Conservation (phyloP, 1,140 invertebrate genomes). For the Drosophila truncata region DNA sequence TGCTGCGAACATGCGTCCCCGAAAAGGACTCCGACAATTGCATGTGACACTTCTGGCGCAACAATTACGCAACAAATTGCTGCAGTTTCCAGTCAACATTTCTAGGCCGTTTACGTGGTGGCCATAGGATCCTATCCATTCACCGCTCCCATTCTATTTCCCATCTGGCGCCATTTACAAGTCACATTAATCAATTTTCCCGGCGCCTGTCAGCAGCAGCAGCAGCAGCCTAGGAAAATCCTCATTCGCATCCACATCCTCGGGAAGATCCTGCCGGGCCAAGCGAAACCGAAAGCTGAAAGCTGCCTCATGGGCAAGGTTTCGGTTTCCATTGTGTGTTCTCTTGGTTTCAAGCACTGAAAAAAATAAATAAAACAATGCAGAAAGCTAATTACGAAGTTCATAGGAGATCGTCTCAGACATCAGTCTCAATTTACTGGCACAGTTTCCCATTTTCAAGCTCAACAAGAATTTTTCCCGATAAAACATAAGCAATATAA, state of each 20-base stretch:
- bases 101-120: conserved; percentile 27
- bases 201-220: conserved; percentile 57
- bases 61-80: conserved; percentile 66
- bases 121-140: not conserved
- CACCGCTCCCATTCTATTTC: not conserved
- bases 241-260: not conserved
- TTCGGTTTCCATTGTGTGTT: conserved; percentile 39
- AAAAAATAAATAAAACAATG: not conserved
- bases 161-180: conserved; percentile 75
- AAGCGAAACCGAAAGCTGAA: conserved; percentile 78
- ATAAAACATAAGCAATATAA: not conserved
- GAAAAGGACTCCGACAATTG: conserved; percentile 37
- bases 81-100: conserved; percentile 56
- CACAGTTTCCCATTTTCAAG: not conserved
- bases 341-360: conserved; percentile 2
- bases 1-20: conserved; percentile 4
- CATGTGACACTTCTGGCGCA: conserved; percentile 68
- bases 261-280: conserved; percentile 37
- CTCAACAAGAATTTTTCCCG: not conserved
- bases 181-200: conserved; percentile 79
- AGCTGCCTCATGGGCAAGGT: conserved; percentile 56
- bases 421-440: not conserved
- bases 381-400: not conserved
- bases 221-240: conserved; percentile 11
- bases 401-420: not conserved